Evolutionary conservation across 2,113 vertebrate species (phyloP), one percentile per base, ranked within the genome.

Genomic region (Cariama cristata): DNA sequence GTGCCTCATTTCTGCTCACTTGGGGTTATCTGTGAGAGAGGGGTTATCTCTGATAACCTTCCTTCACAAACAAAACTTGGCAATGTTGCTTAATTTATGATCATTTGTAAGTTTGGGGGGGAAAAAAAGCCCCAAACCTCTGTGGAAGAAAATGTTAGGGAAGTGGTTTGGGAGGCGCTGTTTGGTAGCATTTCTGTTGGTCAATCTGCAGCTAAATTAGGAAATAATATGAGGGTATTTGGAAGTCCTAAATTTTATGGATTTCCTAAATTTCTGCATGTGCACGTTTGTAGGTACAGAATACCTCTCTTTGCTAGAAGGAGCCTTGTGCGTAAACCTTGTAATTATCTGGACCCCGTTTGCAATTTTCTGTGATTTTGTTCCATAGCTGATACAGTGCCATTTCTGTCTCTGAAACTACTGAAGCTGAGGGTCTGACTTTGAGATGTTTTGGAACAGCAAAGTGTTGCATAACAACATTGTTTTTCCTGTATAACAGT

Each of bases 1-100:
- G 73, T 72, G 90, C 73, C 69, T 92, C 56, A 40, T 74, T 92
- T 96, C 88, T 93, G 40, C 45, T 86, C n/a, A 9, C 52, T 75
- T 52, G 80, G 38, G 96, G 97, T 97, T 97, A 97, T 97, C 94
- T 94, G 79, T 75, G 83, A 71, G 58, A 59, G 76, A 89, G 53
- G 32, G 97, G 95, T 97, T 97, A 97, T 97, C 94, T 93, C 87
- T 82, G 87, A 75, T 96, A 91, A 97, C 91, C 95, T 93, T 92
- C 49, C 68, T 94, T 81, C 64, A 79, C 94, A 97, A 96, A 95
- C 92, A 95, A 42, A 83, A 75, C 88, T 73, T 87, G 60, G 72
- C 84, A 82, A 66, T 56, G 82, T 47, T 80, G 47, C 49, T 92
- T 93, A 69, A 96, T 96, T 97, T 95, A 94, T 68, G 92, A 44